A percentile compares a stretch with the other conserved stretches of the same genome.
Evolutionary conservation across 2,113 vertebrate genomes (phyloP).

Genomic region (Oenanthe oenanthe): DNA sequence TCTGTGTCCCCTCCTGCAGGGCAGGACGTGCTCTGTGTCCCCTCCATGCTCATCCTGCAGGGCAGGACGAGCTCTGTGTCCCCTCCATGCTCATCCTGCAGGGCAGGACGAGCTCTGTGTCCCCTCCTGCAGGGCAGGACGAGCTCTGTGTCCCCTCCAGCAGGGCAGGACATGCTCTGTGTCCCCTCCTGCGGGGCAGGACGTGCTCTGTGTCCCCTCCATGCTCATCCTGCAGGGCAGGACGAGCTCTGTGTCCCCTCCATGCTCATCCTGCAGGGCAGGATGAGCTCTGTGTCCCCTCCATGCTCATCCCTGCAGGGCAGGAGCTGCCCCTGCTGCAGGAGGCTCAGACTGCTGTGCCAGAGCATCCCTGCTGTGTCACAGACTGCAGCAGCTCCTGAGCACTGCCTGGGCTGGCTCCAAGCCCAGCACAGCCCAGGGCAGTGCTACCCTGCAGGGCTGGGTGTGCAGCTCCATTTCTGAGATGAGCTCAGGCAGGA

Average conservation of each 20-base stretch:
- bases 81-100: background rate
- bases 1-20: background rate
- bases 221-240: no score
- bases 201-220: no score
- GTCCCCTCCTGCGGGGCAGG: no score
- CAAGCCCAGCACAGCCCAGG: background rate
- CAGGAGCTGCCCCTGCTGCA: accelerated
- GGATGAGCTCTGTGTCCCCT: background rate
- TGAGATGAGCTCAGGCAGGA: background rate
- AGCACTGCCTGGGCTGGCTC: background rate
- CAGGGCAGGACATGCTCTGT: no score
- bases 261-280: background rate
- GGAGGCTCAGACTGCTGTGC: no score
- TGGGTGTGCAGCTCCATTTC: accelerated
- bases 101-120: no score
- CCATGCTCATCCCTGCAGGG: background rate
- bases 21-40: background rate
- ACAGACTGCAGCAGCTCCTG: background rate
- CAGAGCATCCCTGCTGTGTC: background rate
- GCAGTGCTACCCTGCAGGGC: accelerated
- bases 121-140: no score
- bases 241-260: no score
- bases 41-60: background rate
- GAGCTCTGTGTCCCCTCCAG: background rate
- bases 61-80: background rate